Evolutionary conservation across 2,113 vertebrate genomes (phyloP).

Genomic region (Caretta caretta): DNA sequence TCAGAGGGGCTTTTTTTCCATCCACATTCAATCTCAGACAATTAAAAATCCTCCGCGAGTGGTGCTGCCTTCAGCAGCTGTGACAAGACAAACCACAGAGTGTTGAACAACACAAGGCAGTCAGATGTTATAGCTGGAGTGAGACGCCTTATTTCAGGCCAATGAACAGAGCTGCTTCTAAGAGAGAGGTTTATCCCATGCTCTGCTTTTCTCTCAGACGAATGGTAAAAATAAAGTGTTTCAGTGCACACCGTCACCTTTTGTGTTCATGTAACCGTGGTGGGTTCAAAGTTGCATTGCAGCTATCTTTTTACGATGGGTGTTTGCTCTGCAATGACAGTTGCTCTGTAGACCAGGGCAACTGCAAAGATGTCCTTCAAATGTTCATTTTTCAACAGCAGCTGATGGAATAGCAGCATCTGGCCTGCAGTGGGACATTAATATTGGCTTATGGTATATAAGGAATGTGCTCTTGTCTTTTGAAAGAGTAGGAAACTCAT

Average conservation of each 20-base stretch:
- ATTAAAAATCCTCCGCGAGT: neutral
- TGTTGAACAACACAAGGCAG: neutral
- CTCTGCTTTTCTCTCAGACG: neutral
- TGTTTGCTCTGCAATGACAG: neutral
- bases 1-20: neutral
- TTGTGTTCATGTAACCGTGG: neutral
- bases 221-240: neutral
- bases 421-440: neutral
- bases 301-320: neutral
- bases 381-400: neutral
- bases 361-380: conserved; percentile 23
- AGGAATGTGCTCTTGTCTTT: neutral
- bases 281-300: conserved; percentile 5
- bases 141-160: neutral
- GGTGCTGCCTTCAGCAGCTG: neutral
- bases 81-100: neutral
- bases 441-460: neutral
- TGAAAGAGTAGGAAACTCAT: neutral
- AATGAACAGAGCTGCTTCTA: neutral
- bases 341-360: conserved; percentile 29
- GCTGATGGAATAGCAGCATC: conserved; percentile 11
- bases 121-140: neutral
- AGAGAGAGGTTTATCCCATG: neutral
- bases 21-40: neutral
- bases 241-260: neutral